Conservation (phyloP, 2,113 vertebrate genomes). For the Geococcyx californianus region DNA sequence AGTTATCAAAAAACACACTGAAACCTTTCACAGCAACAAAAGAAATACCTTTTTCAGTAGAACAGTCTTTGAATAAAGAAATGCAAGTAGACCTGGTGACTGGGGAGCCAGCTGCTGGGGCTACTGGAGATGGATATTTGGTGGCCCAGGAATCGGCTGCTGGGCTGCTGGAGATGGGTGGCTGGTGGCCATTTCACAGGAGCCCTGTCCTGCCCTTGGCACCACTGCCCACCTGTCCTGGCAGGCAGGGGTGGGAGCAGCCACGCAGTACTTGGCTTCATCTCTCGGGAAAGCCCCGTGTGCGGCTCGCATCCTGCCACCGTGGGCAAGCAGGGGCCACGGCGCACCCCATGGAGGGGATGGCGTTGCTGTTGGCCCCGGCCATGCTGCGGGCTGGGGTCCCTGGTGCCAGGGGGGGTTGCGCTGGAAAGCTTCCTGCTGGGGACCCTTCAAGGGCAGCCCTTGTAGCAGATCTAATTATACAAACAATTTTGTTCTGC, state of each 20-base stretch:
- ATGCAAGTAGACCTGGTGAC: background rate
- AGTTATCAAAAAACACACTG: background rate
- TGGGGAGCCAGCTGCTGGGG: background rate
- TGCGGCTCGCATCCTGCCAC: background rate
- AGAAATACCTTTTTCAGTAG: background rate
- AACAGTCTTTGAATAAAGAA: background rate
- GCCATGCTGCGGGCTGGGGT: background rate
- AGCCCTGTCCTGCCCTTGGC: background rate
- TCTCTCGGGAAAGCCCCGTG: background rate
- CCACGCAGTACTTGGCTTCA: background rate
- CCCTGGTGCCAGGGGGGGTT: background rate
- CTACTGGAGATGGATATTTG: background rate
- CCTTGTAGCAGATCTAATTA: slow-evolving; percentile 74
- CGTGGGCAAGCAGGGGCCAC: background rate
- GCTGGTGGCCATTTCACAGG: fast-evolving
- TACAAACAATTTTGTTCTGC: slow-evolving; percentile 75
- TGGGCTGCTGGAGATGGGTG: background rate
- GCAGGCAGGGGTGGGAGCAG: background rate
- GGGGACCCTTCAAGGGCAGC: slow-evolving; percentile 72
- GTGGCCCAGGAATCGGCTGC: fast-evolving
- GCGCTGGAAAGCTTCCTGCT: slow-evolving; percentile 62
- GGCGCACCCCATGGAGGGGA: background rate
- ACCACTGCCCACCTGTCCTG: background rate
- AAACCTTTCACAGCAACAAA: background rate
- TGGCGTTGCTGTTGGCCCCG: background rate